A percentile compares a stretch with the other conserved stretches of the same genome.
Conservation (phyloP, 2,797 vertebrate species). For the Labroides dimidiatus region DNA sequence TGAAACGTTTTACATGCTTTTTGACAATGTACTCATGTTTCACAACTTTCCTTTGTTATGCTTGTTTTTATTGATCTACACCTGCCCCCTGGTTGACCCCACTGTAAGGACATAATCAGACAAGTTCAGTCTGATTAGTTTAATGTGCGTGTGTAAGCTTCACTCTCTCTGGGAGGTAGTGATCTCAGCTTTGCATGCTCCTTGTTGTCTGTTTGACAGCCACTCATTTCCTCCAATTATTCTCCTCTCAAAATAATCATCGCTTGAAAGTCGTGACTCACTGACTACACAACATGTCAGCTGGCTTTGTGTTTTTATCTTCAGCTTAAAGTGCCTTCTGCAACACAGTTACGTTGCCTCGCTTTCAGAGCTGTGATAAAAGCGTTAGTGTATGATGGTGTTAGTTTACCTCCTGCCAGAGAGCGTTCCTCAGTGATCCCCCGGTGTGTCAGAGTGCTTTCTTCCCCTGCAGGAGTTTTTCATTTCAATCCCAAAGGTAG, state of each 20-base stretch:
- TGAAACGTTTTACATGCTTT: too few relatives aligned
- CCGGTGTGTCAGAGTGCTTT: background rate
- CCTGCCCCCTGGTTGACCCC: constrained; percentile 10
- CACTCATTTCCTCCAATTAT: constrained; percentile 45
- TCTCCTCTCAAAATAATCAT: constrained; percentile 41
- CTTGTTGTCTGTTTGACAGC: constrained; percentile 31
- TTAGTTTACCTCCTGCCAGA: constrained; percentile 59
- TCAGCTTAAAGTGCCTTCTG: constrained; percentile 21
- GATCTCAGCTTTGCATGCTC: constrained; percentile 5
- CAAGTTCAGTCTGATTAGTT: constrained; percentile 4
- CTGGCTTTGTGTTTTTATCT: constrained; percentile 35
- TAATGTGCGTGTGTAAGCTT: background rate
- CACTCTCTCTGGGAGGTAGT: constrained; percentile 1
- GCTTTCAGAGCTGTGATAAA: constrained; percentile 7
- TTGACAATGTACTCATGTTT: too few relatives aligned
- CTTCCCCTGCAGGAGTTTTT: constrained; percentile 19
- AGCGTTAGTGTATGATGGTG: background rate
- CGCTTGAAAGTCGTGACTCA: constrained; percentile 41
- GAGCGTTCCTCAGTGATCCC: constrained; percentile 40
- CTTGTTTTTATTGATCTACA: too few relatives aligned
- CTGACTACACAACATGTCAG: constrained; percentile 32
- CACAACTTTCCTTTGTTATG: too few relatives aligned
- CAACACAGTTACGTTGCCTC: constrained; percentile 1
- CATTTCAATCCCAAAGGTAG: constrained; percentile 24
- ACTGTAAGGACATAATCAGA: constrained; percentile 6